Percentiles rank a stretch among this genome's conserved stretches.
Conservation (phyloP, 1,140 invertebrate species). For the Piezodorus guildinii region DNA sequence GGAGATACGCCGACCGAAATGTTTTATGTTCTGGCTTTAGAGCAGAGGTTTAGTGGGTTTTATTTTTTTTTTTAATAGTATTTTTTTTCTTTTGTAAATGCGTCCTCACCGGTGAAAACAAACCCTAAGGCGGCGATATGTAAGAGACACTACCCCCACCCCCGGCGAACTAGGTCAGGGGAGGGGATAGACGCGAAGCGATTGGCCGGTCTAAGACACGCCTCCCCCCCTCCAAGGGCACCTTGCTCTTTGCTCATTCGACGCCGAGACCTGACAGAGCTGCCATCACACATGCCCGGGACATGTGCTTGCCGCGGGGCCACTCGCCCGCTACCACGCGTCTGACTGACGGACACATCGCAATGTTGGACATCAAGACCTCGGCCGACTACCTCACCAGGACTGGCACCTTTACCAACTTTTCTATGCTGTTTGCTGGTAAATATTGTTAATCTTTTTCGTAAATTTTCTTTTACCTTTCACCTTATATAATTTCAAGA, state of each 20-base stretch:
- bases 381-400: slow-evolving; percentile 46
- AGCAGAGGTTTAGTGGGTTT: no score
- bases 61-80: no score
- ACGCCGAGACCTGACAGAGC: slow-evolving; percentile 16
- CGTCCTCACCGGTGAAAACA: no score
- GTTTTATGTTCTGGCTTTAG: no score
- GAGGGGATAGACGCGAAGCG: slow-evolving; percentile 13
- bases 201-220: slow-evolving; percentile 19
- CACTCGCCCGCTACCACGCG: neutral
- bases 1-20: no score
- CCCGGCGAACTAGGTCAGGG: neutral
- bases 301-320: slow-evolving; percentile 5
- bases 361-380: slow-evolving; percentile 50
- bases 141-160: no score
- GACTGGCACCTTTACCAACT: slow-evolving; percentile 46
- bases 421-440: slow-evolving; percentile 53
- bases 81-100: no score
- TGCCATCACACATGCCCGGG: slow-evolving; percentile 14
- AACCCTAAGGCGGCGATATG: no score
- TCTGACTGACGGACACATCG: slow-evolving; percentile 7
- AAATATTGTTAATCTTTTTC: slow-evolving; percentile 24
- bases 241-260: slow-evolving; percentile 19
- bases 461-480: no score
- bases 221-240: slow-evolving; percentile 15
- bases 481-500: no score